phyloP scores from a whole-genome alignment of 2,888 invertebrate genomes.

The Embidobia sp. region DNA sequence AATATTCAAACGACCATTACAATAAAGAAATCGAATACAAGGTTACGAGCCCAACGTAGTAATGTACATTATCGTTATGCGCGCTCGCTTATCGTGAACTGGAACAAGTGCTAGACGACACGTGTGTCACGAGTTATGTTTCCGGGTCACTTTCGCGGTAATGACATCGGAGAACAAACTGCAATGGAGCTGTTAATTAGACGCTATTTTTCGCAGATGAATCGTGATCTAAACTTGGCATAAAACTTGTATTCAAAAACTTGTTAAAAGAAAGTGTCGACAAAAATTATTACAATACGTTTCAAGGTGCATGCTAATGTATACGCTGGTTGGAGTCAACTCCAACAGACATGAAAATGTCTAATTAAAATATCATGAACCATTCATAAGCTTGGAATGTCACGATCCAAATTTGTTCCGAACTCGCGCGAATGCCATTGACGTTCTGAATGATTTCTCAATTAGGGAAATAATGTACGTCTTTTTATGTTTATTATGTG shows the following conservation, averaged over 20 bases:
- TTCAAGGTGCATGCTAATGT: conserved; percentile 24
- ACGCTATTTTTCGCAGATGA: background rate
- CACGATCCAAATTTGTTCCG: conserved; percentile 8
- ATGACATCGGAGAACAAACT: conserved; percentile 33
- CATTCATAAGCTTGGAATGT: conserved; percentile 31
- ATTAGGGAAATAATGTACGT: conserved; percentile 22
- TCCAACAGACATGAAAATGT: conserved; percentile 7
- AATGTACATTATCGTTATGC: conserved; percentile 15
- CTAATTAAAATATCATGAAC: conserved; percentile 44
- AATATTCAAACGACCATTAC: conserved; percentile 80
- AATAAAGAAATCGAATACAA: conserved; percentile 68
- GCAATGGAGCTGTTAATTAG: conserved; percentile 2
- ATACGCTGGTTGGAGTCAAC: conserved; percentile 21
- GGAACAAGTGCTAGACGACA: conserved; percentile 10
- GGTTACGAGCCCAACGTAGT: conserved; percentile 66
- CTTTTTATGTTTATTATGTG: background rate
- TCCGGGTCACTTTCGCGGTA: conserved; percentile 63
- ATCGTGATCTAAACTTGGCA: background rate
- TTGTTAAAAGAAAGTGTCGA: conserved; percentile 5
- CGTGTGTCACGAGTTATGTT: conserved; percentile 45
- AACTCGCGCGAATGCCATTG: background rate
- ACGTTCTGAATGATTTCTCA: conserved; percentile 8
- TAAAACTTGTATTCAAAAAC: too few species aligned
- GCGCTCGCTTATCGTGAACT: background rate
- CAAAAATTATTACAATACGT: conserved; percentile 14